phyloP scores from a whole-genome alignment of 2,888 invertebrate genomes.

The Cephus runcator region DNA sequence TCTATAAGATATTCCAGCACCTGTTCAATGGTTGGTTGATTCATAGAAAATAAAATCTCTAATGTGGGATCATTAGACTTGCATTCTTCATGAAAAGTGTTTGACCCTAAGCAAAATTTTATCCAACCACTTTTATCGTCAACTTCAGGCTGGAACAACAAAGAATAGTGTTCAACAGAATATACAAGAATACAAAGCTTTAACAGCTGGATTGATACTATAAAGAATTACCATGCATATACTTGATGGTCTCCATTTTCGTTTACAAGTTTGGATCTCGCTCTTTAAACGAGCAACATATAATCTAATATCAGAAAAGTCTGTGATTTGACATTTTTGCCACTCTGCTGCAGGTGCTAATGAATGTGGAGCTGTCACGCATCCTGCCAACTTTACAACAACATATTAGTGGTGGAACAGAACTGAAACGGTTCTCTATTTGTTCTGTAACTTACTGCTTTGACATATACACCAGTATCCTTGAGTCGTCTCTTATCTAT shows the following conservation, averaged over 20 bases:
- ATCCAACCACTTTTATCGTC: constrained; percentile 67
- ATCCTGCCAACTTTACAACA: constrained; percentile 61
- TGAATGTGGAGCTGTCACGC: constrained; percentile 64
- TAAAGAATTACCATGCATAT: constrained; percentile 29
- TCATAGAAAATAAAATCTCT: constrained; percentile 64
- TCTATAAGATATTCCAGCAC: constrained; percentile 68
- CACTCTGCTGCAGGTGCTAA: constrained; percentile 70
- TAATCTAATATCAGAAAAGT: constrained; percentile 74
- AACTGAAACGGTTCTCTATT: too few species aligned
- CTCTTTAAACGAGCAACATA: constrained; percentile 62
- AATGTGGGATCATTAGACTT: constrained; percentile 54
- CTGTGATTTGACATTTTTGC: constrained; percentile 76
- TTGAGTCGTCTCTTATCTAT: constrained; percentile 42
- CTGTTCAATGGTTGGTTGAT: constrained; percentile 64
- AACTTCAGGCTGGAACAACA: constrained; percentile 59
- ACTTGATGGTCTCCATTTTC: constrained; percentile 27
- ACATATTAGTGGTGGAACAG: too few species aligned
- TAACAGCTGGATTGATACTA: too few species aligned
- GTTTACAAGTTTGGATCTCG: constrained; percentile 41
- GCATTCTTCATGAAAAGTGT: constrained; percentile 26
- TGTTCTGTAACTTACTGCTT: constrained; percentile 38
- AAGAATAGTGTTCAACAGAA: constrained; percentile 2
- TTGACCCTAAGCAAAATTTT: constrained; percentile 60
- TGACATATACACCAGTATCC: constrained; percentile 41
- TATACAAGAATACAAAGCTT: not conserved